Evolutionary conservation across 1,140 invertebrate genomes (phyloP), one percentile per base, ranked within the genome.

Genomic region (Panulirus ornatus): DNA sequence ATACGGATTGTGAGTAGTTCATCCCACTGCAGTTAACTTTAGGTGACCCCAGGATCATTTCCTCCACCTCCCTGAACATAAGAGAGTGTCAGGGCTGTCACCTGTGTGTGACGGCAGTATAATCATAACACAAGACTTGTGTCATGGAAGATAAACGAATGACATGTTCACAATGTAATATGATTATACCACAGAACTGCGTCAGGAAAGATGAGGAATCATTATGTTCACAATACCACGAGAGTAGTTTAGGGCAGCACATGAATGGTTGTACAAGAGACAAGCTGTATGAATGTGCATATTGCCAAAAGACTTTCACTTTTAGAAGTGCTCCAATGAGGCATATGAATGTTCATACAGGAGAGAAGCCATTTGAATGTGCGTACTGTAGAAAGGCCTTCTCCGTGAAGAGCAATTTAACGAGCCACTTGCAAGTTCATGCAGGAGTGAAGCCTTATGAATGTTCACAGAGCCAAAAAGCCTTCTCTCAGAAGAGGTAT

Each of bases 181-280:
- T n/a, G n/a, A n/a, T n/a, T n/a, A n/a, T n/a, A n/a, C n/a, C n/a
- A n/a, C n/a, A n/a, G n/a, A n/a, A n/a, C n/a, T n/a, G n/a, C n/a
- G n/a, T n/a, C n/a, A n/a, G n/a, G n/a, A n/a, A n/a, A n/a, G n/a
- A n/a, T 36, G 42, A 30, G 5, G 30, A 30, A 30, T 51, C 42
- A 5, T 97, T 96, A 1, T 83, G 81, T 30, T 92, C 93, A 66
- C 83, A 91, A 11, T 93, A 93, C 1, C 44, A 88, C 34, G 89
- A 91, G 58, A 92, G 34, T 19, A 63, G 40, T 63, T 36, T 83
- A 3, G 63, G 11, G n/a, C 40, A 36, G 19, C 81, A 83, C 30
- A 83, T 66, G 81, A 66, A 58, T 34, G 54, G 36, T 40, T 63
- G 70, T 44, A 70, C 82, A 16, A 58, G 63, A 14, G 42, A 70